A percentile compares a stretch with the other conserved stretches of the same genome.
Evolutionary conservation across 2,888 invertebrate genomes (phyloP).

Genomic region (Cosmopolites sordidus): DNA sequence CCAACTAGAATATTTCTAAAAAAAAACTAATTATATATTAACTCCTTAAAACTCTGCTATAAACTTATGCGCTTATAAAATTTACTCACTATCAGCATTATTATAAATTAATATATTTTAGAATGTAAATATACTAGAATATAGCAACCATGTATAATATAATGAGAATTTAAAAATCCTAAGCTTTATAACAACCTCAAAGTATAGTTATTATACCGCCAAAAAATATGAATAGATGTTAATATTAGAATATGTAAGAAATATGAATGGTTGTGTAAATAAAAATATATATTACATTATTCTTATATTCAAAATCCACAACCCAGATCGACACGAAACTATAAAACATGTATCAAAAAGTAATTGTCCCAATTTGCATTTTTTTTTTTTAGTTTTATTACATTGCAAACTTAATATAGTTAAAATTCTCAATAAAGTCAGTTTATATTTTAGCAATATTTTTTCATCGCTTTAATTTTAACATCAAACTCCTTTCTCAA

Average conservation of each 20-base stretch:
- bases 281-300: conserved; percentile 1
- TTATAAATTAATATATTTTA: not conserved
- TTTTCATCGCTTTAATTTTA: no score
- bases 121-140: not conserved
- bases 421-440: no score
- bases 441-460: no score
- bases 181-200: conserved; percentile 9
- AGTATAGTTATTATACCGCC: conserved; percentile 1
- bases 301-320: conserved; percentile 1
- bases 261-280: conserved; percentile 4
- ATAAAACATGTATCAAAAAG: no score
- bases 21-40: not conserved
- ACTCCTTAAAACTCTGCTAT: not conserved
- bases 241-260: conserved; percentile 10
- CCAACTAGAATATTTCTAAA: not conserved
- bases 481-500: no score
- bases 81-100: not conserved
- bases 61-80: not conserved
- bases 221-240: conserved; percentile 4
- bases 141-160: not conserved
- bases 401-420: no score
- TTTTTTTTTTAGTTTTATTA: no score
- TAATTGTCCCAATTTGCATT: no score
- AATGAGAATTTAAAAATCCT: not conserved
- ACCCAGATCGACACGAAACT: conserved; percentile 1